Conservation (phyloP, 2,113 vertebrate genomes). For the Hymenochirus boettgeri region DNA sequence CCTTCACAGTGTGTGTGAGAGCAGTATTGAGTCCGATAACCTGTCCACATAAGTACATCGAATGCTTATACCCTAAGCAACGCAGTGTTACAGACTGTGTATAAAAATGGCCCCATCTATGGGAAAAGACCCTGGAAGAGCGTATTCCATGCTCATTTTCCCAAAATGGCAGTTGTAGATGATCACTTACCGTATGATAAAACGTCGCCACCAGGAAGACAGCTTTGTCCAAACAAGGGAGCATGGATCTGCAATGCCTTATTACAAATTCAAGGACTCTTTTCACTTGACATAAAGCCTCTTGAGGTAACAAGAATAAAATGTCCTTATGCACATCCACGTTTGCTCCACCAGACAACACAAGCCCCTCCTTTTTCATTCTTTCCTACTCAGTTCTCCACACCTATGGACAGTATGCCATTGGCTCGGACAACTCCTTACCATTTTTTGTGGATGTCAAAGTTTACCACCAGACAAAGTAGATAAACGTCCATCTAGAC, state of each 20-base stretch:
- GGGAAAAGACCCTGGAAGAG: conserved; percentile 80
- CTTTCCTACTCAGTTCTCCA: conserved; percentile 79
- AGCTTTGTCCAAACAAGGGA: conserved; percentile 85
- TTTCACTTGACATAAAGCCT: conserved; percentile 87
- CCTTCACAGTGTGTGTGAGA: conserved; percentile 58
- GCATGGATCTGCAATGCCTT: conserved; percentile 94
- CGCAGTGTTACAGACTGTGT: conserved; percentile 32
- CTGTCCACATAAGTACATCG: conserved; percentile 55
- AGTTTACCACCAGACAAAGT: conserved; percentile 52
- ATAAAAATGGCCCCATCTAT: conserved; percentile 54
- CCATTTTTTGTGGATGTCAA: conserved; percentile 68
- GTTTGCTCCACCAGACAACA: conserved; percentile 54
- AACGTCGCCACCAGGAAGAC: conserved; percentile 90
- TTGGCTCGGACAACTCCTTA: conserved; percentile 84
- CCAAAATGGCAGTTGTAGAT: conserved; percentile 85
- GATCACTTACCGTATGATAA: conserved; percentile 78
- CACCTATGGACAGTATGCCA: conserved; percentile 63
- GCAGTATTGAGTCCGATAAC: conserved; percentile 64
- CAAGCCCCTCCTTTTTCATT: conserved; percentile 69
- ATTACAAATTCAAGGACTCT: conserved; percentile 90
- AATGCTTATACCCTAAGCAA: no score
- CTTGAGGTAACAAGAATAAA: conserved; percentile 60
- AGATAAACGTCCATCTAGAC: conserved; percentile 38
- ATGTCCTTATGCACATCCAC: conserved; percentile 48
- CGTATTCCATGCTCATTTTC: conserved; percentile 88